Evolutionary conservation across 2,113 vertebrate genomes (phyloP).

Genomic region (rabbit (Oryctolagus cuniculus)): mOryCun1.1 NC_091432.1:223117001-223117500

Average conservation of each 20-base stretch:
- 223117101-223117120: constrained; percentile 54
- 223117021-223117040: constrained; percentile 15
- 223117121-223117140: constrained; percentile 57
- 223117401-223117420: rapidly evolving
- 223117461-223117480: not conserved
- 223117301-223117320: not conserved
- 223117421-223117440: not conserved
- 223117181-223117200: not conserved
- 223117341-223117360: not conserved
- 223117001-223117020: constrained; percentile 40
- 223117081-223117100: constrained; percentile 61
- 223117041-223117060: constrained; percentile 57
- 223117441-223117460: not conserved
- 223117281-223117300: not conserved
- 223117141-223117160: constrained; percentile 41
- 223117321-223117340: not conserved
- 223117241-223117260: not conserved
- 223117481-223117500: not conserved
- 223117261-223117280: not conserved
- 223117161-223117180: not conserved
- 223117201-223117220: not conserved
- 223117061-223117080: constrained; percentile 44
- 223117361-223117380: not conserved
- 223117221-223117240: not conserved
- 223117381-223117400: not conserved